A percentile compares a stretch with the other conserved stretches of the same genome.
Conservation (phyloP, 2,113 vertebrate genomes). For the Megalops atlanticus region DNA sequence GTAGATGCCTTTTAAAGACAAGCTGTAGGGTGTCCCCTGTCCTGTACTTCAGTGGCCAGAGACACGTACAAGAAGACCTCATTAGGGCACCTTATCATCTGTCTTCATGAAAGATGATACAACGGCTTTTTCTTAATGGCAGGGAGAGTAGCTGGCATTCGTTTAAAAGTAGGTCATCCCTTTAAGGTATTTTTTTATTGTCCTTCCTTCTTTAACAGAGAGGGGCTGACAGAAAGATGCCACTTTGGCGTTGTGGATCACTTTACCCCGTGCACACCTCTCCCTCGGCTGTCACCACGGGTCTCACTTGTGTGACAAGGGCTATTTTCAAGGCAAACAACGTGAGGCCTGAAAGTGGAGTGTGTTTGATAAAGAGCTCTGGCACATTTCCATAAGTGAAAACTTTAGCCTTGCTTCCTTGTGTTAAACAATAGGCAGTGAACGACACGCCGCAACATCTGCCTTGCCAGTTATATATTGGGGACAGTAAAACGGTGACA, state of each 20-base stretch:
- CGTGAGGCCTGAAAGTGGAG: neutral
- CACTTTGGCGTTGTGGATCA: neutral
- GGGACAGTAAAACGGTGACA: neutral
- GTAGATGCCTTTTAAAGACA: too few relatives aligned
- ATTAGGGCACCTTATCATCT: neutral
- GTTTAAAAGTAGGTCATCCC: neutral
- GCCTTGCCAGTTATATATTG: neutral
- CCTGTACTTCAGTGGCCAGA: neutral
- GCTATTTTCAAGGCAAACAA: neutral
- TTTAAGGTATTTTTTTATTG: neutral
- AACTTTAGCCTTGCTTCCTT: too few relatives aligned
- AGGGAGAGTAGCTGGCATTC: neutral
- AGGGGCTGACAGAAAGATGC: neutral
- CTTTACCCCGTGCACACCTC: too few relatives aligned
- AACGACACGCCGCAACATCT: neutral
- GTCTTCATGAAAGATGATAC: neutral
- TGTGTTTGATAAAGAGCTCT: neutral
- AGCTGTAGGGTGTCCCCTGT: neutral
- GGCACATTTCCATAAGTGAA: neutral
- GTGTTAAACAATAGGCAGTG: too few relatives aligned
- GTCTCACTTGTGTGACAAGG: neutral
- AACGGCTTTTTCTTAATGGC: neutral
- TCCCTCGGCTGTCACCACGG: too few relatives aligned
- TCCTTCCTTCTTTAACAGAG: neutral
- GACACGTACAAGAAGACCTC: neutral